These are phyloP conservation scores for Silurus meridionalis DNA, from an alignment of 2,113 vertebrate species.

Conservation along the genomic window DNA sequence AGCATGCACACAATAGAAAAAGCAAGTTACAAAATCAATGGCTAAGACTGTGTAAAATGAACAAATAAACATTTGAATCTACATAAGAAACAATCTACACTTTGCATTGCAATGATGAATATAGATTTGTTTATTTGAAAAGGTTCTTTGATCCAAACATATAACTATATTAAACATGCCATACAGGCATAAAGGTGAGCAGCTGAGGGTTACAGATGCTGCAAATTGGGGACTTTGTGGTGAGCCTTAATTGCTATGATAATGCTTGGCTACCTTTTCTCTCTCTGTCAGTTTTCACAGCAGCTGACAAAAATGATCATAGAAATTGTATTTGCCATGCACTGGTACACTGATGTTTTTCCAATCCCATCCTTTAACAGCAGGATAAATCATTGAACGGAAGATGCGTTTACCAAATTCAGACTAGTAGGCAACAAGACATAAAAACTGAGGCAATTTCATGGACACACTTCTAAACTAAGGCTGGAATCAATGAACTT, in stretches of 20 bases:
- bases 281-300: slow-evolving; percentile 19
- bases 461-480: slow-evolving; percentile 32
- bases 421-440: slow-evolving; percentile 23
- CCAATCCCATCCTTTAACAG: slow-evolving; percentile 20
- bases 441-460: slow-evolving; percentile 19
- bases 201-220: neutral
- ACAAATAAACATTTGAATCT: neutral
- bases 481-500: slow-evolving; percentile 26
- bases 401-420: slow-evolving; percentile 9
- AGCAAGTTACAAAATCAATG: neutral
- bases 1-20: neutral
- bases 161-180: neutral
- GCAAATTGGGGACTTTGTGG: neutral
- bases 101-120: neutral
- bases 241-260: neutral
- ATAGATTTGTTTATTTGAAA: neutral
- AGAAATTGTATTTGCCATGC: slow-evolving; percentile 10
- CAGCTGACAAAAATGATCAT: slow-evolving; percentile 27
- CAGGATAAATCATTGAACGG: slow-evolving; percentile 17
- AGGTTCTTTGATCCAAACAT: neutral
- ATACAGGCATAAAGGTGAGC: neutral
- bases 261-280: slow-evolving; percentile 7
- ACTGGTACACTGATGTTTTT: slow-evolving; percentile 13
- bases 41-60: neutral
- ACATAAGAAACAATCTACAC: neutral